A percentile compares a stretch with the other conserved stretches of the same genome.
Conservation (phyloP, 2,888 invertebrate species). For the Yponomeuta cagnagella region DNA sequence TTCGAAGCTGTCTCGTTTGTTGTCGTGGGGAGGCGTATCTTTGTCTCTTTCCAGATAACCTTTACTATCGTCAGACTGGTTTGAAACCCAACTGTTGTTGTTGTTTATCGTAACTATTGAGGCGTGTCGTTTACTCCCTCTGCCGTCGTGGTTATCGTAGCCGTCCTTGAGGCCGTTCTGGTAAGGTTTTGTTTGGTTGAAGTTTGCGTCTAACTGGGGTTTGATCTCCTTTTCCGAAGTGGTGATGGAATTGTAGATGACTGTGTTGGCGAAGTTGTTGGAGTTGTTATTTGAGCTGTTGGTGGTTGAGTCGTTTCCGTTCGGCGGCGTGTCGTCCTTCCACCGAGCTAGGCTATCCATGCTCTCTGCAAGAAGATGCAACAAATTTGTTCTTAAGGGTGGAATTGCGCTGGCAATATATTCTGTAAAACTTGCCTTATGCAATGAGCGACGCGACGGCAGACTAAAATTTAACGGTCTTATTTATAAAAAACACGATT, state of each 20-base stretch:
- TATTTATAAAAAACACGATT: too few relatives aligned
- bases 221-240: constrained; percentile 60
- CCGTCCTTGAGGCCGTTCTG: constrained; percentile 23
- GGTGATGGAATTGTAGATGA: constrained; percentile 56
- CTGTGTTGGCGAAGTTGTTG: constrained; percentile 56
- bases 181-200: constrained; percentile 25
- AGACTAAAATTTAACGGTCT: too few relatives aligned
- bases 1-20: constrained; percentile 72
- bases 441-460: too few relatives aligned
- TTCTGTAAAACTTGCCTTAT: too few relatives aligned
- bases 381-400: too few relatives aligned
- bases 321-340: constrained; percentile 73
- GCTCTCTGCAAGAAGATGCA: constrained; percentile 48
- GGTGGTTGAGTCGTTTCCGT: constrained; percentile 61
- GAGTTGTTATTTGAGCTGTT: constrained; percentile 55
- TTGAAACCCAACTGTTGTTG: constrained; percentile 68
- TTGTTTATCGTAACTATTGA: constrained; percentile 69
- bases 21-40: constrained; percentile 64
- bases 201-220: constrained; percentile 33
- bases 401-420: too few relatives aligned
- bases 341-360: constrained; percentile 72
- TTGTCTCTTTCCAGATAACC: constrained; percentile 67
- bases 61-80: constrained; percentile 70
- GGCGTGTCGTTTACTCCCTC: constrained; percentile 60
- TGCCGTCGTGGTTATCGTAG: constrained; percentile 45